These are phyloP conservation scores for Sebastes variabilis DNA, from an alignment of 2,797 vertebrate species.

Conservation along the genomic window DNA sequence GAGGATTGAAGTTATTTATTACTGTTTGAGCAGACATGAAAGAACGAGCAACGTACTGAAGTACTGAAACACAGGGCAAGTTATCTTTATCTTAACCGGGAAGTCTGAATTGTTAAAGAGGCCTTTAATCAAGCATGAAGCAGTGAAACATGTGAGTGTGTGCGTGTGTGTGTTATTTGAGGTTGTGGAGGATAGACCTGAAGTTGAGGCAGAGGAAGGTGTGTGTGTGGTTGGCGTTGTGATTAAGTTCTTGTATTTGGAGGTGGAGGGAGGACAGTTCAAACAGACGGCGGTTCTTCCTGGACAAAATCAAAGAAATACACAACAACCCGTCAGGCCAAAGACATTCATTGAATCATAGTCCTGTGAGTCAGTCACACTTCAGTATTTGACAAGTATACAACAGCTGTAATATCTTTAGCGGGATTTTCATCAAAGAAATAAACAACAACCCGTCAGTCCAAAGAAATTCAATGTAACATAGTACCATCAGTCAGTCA, in stretches of 20 bases:
- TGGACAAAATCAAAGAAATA: conserved; percentile 28
- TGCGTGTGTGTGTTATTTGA: conserved; percentile 69
- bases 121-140: background rate
- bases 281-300: conserved; percentile 88
- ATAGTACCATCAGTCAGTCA: background rate
- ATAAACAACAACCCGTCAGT: background rate
- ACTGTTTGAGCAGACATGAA: background rate
- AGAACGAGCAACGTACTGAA: background rate
- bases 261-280: conserved; percentile 85
- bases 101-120: background rate
- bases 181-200: conserved; percentile 78
- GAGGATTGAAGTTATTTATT: conserved; percentile 6
- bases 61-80: background rate
- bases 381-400: background rate
- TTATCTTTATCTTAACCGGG: background rate
- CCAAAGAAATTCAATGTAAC: background rate
- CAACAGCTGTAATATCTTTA: background rate
- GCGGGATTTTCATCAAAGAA: background rate
- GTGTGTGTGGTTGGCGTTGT: conserved; percentile 78
- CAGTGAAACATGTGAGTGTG: background rate
- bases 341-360: background rate
- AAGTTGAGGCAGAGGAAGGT: conserved; percentile 89
- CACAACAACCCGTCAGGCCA: background rate
- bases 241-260: conserved; percentile 85
- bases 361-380: background rate